These are phyloP conservation scores for Amazona vittata DNA, from an alignment of 2,113 vertebrate species.

Conservation along the genomic window DNA sequence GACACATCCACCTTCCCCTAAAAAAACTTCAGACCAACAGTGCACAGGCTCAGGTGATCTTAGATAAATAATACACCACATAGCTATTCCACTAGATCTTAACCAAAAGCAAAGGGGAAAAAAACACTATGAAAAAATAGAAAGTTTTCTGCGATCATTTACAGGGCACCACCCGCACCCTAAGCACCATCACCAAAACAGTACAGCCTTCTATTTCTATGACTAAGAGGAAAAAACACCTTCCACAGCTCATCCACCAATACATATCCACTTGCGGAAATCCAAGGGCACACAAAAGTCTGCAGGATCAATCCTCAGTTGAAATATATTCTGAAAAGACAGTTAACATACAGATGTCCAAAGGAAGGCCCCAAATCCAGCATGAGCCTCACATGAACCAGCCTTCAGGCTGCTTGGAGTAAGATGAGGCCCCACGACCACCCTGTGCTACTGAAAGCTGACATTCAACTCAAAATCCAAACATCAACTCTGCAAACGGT, in stretches of 20 bases:
- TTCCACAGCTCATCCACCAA: neutral
- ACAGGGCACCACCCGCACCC: neutral
- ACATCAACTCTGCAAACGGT: neutral
- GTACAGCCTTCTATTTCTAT: fast-evolving
- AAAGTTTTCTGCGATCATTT: neutral
- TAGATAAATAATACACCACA: neutral
- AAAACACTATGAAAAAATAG: neutral
- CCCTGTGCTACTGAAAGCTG: neutral
- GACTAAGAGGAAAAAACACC: neutral
- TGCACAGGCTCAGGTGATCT: neutral
- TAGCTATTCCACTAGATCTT: neutral
- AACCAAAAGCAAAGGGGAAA: neutral
- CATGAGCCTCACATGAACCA: fast-evolving
- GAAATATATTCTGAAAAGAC: fast-evolving
- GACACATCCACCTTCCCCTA: constrained; percentile 14
- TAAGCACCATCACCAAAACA: neutral
- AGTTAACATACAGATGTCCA: fast-evolving
- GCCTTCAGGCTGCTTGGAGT: neutral
- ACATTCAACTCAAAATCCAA: neutral
- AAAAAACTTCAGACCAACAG: neutral
- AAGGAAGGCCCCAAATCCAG: neutral
- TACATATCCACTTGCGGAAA: fast-evolving
- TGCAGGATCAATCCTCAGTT: too few relatives aligned
- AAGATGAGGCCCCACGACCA: fast-evolving
- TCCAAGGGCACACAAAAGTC: neutral